phyloP scores from a whole-genome alignment of 2,888 invertebrate genomes.

The Allygus modestus region DNA sequence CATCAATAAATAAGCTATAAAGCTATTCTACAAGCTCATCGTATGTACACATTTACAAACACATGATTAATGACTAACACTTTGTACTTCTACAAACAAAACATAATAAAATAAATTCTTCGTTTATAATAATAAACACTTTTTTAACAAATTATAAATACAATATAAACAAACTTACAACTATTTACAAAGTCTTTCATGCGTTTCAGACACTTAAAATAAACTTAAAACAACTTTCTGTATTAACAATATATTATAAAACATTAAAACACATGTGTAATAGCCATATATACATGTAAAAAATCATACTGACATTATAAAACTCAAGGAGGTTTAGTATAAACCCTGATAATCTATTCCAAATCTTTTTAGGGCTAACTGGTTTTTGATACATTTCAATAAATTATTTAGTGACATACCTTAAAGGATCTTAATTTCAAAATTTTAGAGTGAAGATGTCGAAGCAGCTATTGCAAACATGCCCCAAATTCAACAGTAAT shows the following conservation, averaged over 20 bases:
- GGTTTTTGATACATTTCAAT: too few relatives aligned
- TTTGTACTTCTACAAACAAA: constrained; percentile 59
- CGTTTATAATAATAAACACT: constrained; percentile 30
- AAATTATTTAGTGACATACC: too few relatives aligned
- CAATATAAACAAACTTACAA: constrained; percentile 63
- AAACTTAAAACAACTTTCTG: constrained; percentile 28
- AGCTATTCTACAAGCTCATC: constrained; percentile 54
- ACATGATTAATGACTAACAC: constrained; percentile 47
- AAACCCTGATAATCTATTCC: not conserved
- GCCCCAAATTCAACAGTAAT: too few relatives aligned
- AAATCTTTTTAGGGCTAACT: too few relatives aligned
- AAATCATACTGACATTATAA: not conserved
- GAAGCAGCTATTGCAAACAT: too few relatives aligned
- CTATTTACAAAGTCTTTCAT: constrained; percentile 54
- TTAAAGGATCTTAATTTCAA: too few relatives aligned
- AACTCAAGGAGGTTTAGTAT: not conserved
- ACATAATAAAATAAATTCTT: constrained; percentile 60
- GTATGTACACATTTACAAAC: constrained; percentile 51
- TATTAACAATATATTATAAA: constrained; percentile 29
- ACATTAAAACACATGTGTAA: constrained; percentile 17
- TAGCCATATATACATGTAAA: constrained; percentile 17
- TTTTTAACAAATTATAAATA: constrained; percentile 60
- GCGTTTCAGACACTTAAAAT: constrained; percentile 19
- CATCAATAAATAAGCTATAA: constrained; percentile 58
- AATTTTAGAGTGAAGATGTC: too few relatives aligned